Conservation (phyloP, 2,113 vertebrate species). For the Pampusana beccarii region DNA sequence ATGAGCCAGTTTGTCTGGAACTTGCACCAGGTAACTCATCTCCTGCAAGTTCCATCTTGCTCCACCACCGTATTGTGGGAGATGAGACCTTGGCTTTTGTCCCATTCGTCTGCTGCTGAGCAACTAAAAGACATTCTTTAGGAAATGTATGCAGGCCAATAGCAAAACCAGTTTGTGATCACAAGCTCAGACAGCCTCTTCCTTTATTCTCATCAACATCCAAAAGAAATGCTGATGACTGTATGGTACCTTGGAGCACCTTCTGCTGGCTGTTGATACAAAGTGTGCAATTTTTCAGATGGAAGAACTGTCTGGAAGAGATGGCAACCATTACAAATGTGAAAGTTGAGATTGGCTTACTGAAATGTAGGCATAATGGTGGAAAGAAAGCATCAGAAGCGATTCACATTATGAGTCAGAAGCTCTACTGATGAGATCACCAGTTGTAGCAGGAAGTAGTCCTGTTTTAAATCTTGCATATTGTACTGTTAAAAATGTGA, state of each 20-base stretch:
- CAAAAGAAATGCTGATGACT: too few relatives aligned
- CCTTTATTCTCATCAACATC: too few relatives aligned
- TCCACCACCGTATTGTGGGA: neutral
- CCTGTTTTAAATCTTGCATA: too few relatives aligned
- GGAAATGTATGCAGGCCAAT: neutral
- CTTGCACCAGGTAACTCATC: neutral
- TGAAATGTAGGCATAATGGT: neutral
- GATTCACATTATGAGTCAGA: neutral
- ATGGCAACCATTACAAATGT: neutral
- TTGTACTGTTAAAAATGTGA: too few relatives aligned
- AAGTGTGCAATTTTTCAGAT: neutral
- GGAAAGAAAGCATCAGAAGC: neutral
- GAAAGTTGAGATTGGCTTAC: neutral
- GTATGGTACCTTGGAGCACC: too few relatives aligned
- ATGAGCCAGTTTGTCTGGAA: neutral
- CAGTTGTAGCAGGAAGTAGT: neutral
- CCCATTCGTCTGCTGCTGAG: too few relatives aligned
- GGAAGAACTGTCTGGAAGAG: too few relatives aligned
- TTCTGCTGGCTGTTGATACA: too few relatives aligned
- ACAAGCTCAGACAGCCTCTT: too few relatives aligned
- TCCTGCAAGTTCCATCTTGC: neutral
- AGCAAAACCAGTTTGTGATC: too few relatives aligned
- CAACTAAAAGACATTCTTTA: too few relatives aligned
- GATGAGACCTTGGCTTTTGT: neutral
- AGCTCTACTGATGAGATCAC: neutral